Base-by-base conservation (phyloP, 2,113 vertebrate species). In the Fregata magnificens region DNA sequence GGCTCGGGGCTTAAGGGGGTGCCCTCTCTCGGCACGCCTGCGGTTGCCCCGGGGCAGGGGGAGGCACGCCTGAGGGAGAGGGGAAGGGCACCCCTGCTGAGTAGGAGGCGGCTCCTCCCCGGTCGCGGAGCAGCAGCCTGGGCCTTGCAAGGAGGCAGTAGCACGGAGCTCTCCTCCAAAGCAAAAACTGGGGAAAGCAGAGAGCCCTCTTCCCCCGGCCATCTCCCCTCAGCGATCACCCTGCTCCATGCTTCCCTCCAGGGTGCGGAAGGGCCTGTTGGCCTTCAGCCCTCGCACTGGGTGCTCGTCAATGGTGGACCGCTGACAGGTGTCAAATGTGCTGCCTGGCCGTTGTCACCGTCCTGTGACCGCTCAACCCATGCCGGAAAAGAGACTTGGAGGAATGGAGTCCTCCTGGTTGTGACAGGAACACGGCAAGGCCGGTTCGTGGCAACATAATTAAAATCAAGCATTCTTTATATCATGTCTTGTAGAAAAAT, bases 271-370 rank as follows among this genome's bases (percentile, higher is more conserved):
- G 16, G 29, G 47, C 6, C 49, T 5, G 5, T 3, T 38, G 55
- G 58, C 11, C 42, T 42, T 32, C 58, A 44, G 22, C 16, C 28
- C 13, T 14, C 1, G 3, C 25, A 0, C 9, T 4, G 53, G 28
- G 8, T 26, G 32, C 13, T 49, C 20, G 0, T 58, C 34, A 1
- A 2, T 1, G 29, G 13, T 9, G 36, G 44, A 7, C 17, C 0
- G 0, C 34, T 11, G 52, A 21, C 13, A 2, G 34, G 14, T 34
- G n/a, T 65, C 32, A 26, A 10, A 44, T 19, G 45, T 34, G 2
- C 32, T 7, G 34, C 42, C 78, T 4, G 40, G 44, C 45, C 26
- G 15, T 20, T 25, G 20, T 19, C 69, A 42, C 62, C 55, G 2
- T 38, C 55, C 86, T 40, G 29, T 13, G 29, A 69, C 74, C 19